Conservation (phyloP, 2,888 invertebrate genomes). For the Drosophila ezoana region DNA sequence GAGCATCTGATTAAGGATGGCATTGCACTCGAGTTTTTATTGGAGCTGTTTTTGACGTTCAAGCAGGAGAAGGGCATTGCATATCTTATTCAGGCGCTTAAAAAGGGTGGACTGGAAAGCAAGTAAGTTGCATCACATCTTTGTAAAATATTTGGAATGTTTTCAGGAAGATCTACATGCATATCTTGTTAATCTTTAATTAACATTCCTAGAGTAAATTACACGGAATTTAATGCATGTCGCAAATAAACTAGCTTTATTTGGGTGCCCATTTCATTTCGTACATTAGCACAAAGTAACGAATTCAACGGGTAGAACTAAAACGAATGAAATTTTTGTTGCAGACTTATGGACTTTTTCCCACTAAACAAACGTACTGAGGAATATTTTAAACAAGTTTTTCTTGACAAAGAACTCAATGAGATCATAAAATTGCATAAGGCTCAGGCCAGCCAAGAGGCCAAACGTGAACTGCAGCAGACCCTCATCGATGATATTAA, state of each 20-base stretch:
- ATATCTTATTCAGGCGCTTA: slow-evolving; percentile 93
- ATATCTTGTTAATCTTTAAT: slow-evolving; percentile 81
- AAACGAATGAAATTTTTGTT: not conserved
- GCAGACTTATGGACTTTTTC: slow-evolving; percentile 95
- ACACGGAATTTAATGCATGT: slow-evolving; percentile 69
- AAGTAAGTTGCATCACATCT: slow-evolving; percentile 84
- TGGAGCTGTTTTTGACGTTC: slow-evolving; percentile 96
- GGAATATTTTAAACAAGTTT: slow-evolving; percentile 92
- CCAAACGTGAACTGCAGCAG: slow-evolving; percentile 92
- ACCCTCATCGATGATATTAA: slow-evolving; percentile 93
- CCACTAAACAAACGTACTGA: slow-evolving; percentile 97
- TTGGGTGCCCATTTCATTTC: slow-evolving; percentile 78
- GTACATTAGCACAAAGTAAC: slow-evolving; percentile 47
- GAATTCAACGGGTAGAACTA: slow-evolving; percentile 1
- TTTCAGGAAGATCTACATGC: slow-evolving; percentile 74
- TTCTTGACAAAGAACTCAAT: slow-evolving; percentile 91
- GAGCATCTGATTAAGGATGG: slow-evolving; percentile 98
- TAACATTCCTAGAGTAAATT: slow-evolving; percentile 80
- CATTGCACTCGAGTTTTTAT: slow-evolving; percentile 96
- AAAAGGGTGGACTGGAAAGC: slow-evolving; percentile 93
- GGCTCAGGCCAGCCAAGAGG: slow-evolving; percentile 93
- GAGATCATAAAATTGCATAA: slow-evolving; percentile 93
- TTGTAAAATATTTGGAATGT: slow-evolving; percentile 44
- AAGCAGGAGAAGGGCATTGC: slow-evolving; percentile 95
- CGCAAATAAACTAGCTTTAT: slow-evolving; percentile 76